Evolutionary conservation across 2,113 vertebrate species (phyloP).

Genomic region (Macroglossus sobrinus): DNA sequence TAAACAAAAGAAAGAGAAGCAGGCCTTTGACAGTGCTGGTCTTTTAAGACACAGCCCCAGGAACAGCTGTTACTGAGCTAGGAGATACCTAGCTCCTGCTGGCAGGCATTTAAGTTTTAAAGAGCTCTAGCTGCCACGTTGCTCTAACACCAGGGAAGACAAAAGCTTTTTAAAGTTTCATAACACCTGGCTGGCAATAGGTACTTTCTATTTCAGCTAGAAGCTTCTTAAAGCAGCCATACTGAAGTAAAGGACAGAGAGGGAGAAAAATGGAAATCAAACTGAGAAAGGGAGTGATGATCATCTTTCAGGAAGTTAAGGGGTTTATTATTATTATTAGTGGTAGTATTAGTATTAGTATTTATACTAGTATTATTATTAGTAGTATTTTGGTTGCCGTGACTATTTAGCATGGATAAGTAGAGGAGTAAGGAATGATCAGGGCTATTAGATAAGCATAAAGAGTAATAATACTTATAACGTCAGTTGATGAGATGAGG

Average conservation of each 20-base stretch:
- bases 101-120: slow-evolving; percentile 42
- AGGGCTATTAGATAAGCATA: neutral
- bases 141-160: neutral
- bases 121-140: neutral
- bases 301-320: neutral
- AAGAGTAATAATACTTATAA: neutral
- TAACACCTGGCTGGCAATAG: neutral
- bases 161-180: slow-evolving; percentile 47
- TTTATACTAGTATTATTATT: neutral
- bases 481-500: neutral
- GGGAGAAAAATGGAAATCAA: neutral
- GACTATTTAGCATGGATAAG: neutral
- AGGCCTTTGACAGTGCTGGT: neutral
- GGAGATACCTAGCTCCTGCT: neutral
- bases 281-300: neutral
- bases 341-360: neutral
- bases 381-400: neutral
- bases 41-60: neutral
- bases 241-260: neutral
- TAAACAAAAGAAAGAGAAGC: neutral
- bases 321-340: neutral
- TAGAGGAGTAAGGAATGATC: neutral
- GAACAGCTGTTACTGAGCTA: slow-evolving; percentile 21
- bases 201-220: neutral
- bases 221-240: neutral